Evolutionary conservation across 2,797 vertebrate species (phyloP).

Genomic region (Triplophysa yarkandensis): DNA sequence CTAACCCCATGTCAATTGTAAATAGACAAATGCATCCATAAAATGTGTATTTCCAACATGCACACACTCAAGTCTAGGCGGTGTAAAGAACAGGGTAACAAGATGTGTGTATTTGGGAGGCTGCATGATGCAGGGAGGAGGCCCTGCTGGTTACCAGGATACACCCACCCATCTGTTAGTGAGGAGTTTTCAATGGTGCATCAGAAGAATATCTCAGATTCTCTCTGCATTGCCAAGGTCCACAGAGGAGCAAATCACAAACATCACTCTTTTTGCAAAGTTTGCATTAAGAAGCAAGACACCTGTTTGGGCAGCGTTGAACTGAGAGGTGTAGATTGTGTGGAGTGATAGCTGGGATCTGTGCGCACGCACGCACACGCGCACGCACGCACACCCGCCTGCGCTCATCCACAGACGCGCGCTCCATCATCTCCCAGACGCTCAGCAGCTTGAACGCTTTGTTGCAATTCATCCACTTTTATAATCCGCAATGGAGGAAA

Average conservation of each 20-base stretch:
- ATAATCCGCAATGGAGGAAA: slow-evolving; percentile 88
- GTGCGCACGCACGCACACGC: slow-evolving; percentile 28
- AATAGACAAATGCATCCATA: slow-evolving; percentile 9
- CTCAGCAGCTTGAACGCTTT: slow-evolving; percentile 45
- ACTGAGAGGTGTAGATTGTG: slow-evolving; percentile 68
- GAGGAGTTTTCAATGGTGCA: slow-evolving; percentile 74
- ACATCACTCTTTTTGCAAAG: not conserved
- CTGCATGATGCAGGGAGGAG: slow-evolving; percentile 68
- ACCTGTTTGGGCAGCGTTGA: slow-evolving; percentile 40
- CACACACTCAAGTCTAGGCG: not conserved
- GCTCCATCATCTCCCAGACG: slow-evolving; percentile 19
- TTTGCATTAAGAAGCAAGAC: not conserved
- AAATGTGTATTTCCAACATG: not conserved
- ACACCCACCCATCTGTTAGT: slow-evolving; percentile 82
- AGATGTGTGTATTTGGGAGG: slow-evolving; percentile 57
- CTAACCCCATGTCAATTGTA: too few relatives aligned
- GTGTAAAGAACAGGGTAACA: not conserved
- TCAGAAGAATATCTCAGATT: slow-evolving; percentile 65
- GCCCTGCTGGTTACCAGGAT: slow-evolving; percentile 71
- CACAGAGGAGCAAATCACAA: not conserved
- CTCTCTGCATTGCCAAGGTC: not conserved
- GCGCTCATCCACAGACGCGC: slow-evolving; percentile 56
- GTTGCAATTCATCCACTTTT: slow-evolving; percentile 62
- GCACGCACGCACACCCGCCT: slow-evolving; percentile 50
- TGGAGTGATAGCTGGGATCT: slow-evolving; percentile 52